Evolutionary conservation across 1,140 invertebrate genomes (phyloP).

Genomic region (Zaprionus gabonicus): DNA sequence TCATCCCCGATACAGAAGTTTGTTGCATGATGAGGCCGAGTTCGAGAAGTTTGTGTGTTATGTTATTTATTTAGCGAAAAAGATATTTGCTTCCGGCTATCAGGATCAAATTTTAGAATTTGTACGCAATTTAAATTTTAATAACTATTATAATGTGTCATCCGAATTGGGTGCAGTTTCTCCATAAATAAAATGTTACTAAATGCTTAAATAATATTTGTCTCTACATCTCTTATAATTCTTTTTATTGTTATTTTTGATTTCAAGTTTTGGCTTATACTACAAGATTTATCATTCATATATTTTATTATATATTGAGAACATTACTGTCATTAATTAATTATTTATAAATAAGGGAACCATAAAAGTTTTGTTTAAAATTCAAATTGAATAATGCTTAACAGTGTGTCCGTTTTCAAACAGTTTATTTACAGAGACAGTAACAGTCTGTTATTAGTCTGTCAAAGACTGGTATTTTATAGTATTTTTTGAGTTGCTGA

Average conservation of each 20-base stretch:
- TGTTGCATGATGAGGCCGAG: constrained; percentile 70
- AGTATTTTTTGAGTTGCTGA: neutral
- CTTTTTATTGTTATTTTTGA: too few relatives aligned
- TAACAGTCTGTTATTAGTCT: neutral
- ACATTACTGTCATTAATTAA: too few relatives aligned
- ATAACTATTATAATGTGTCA: constrained; percentile 72
- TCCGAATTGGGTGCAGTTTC: constrained; percentile 13
- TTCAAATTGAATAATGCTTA: too few relatives aligned
- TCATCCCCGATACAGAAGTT: constrained; percentile 73
- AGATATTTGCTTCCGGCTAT: constrained; percentile 75
- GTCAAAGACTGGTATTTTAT: neutral
- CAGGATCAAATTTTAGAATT: constrained; percentile 80
- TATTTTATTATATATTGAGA: too few relatives aligned
- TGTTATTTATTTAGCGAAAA: constrained; percentile 79
- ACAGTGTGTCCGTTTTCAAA: too few relatives aligned
- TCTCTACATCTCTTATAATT: too few relatives aligned
- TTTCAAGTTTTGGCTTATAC: too few relatives aligned
- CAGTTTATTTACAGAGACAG: neutral
- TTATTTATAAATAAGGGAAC: too few relatives aligned
- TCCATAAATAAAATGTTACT: constrained; percentile 16
- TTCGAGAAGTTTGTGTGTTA: constrained; percentile 80
- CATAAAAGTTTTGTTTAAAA: too few relatives aligned
- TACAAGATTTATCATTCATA: too few relatives aligned
- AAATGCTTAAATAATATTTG: neutral
- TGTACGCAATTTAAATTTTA: constrained; percentile 78